These are phyloP conservation scores for mouse (Mus musculus) DNA, from an alignment of 2,113 vertebrate species.

Conservation along the genomic window DNA sequence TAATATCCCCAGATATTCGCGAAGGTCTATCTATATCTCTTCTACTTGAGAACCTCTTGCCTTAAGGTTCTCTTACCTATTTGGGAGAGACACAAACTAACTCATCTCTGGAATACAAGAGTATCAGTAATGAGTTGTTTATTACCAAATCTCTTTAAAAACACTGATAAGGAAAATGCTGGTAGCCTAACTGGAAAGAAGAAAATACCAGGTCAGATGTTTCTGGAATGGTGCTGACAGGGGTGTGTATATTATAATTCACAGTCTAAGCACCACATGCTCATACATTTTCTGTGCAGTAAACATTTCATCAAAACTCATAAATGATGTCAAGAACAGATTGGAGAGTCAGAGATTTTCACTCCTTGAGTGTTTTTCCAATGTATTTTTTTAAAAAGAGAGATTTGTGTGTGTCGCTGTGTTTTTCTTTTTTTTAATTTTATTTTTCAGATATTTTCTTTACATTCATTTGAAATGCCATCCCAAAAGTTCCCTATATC, in stretches of 20 bases:
- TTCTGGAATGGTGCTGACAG: neutral
- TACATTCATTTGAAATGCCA: too few relatives aligned
- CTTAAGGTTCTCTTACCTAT: too few relatives aligned
- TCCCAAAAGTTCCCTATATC: too few relatives aligned
- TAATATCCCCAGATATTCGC: neutral
- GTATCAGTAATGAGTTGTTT: neutral
- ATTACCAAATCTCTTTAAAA: neutral
- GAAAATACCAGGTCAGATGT: neutral
- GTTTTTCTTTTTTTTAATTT: too few relatives aligned
- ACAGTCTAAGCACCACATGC: neutral
- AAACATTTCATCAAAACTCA: neutral
- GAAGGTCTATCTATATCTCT: neutral
- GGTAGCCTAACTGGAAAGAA: neutral
- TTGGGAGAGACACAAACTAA: neutral
- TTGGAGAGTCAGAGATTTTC: neutral
- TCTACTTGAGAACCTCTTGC: neutral
- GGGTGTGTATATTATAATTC: neutral
- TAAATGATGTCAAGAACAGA: neutral
- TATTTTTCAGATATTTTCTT: too few relatives aligned
- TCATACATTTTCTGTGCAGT: neutral
- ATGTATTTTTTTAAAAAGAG: neutral
- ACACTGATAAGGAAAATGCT: neutral
- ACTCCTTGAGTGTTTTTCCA: neutral
- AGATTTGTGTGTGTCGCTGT: neutral
- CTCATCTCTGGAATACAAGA: accelerated